These are phyloP conservation scores for Macroramphosus scolopax DNA, from an alignment of 2,797 vertebrate species.

Conservation along the genomic window DNA sequence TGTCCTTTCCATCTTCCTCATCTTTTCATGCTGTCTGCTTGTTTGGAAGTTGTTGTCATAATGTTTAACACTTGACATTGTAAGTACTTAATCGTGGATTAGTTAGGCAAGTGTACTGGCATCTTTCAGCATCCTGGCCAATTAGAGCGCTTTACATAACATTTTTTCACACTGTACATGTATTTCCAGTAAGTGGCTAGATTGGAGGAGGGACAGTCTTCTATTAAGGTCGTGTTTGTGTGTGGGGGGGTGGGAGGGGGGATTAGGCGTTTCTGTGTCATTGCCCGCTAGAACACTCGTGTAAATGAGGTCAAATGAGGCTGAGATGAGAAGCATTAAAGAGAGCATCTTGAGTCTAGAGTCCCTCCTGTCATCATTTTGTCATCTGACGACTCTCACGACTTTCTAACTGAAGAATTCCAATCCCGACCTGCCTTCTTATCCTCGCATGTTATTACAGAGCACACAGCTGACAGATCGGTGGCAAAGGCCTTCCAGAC, in stretches of 20 bases:
- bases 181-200: too few relatives aligned
- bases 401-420: slow-evolving; percentile 16
- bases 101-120: too few relatives aligned
- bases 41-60: too few relatives aligned
- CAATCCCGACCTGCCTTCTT: slow-evolving; percentile 19
- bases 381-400: too few relatives aligned
- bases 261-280: slow-evolving; percentile 13
- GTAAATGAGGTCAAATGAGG: slow-evolving; percentile 20
- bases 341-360: slow-evolving; percentile 26
- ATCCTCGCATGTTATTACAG: slow-evolving; percentile 49
- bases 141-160: too few relatives aligned
- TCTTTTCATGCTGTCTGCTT: too few relatives aligned
- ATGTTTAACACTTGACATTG: too few relatives aligned
- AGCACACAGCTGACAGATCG: slow-evolving; percentile 54
- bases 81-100: slow-evolving; percentile 24
- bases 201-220: too few relatives aligned
- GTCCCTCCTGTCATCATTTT: slow-evolving; percentile 14
- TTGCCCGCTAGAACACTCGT: background rate
- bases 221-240: too few relatives aligned
- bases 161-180: too few relatives aligned
- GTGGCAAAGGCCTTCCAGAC: slow-evolving; percentile 26
- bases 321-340: slow-evolving; percentile 12
- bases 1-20: too few relatives aligned
- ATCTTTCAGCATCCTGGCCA: too few relatives aligned
- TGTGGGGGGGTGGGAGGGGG: background rate